Evolutionary conservation across 2,888 invertebrate species (phyloP).

Genomic region (Melanostoma scalare): DNA sequence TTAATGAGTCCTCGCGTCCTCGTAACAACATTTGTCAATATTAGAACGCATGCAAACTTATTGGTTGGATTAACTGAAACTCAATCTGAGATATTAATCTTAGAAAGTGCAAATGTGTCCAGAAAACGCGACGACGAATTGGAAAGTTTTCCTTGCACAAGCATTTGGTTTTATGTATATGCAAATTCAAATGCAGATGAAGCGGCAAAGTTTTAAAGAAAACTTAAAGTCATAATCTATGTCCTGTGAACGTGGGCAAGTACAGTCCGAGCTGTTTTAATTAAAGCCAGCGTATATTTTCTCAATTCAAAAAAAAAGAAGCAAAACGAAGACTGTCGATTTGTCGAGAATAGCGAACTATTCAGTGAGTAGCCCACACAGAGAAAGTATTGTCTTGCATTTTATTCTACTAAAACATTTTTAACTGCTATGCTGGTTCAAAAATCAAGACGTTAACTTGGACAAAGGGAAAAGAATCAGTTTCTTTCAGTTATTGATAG

Average conservation of each 20-base stretch:
- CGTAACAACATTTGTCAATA: slow-evolving; percentile 52
- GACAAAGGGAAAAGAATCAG: no score
- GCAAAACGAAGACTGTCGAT: no score
- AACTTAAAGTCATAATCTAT: background rate
- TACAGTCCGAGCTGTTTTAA: slow-evolving; percentile 10
- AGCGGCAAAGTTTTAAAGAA: background rate
- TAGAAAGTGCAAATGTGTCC: slow-evolving; percentile 69
- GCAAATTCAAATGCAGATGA: slow-evolving; percentile 51
- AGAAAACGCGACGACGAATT: slow-evolving; percentile 61
- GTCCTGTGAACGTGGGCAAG: background rate
- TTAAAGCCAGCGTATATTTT: background rate
- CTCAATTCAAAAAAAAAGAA: background rate
- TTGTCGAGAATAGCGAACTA: no score
- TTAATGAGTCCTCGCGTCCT: slow-evolving; percentile 43
- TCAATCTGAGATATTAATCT: slow-evolving; percentile 59
- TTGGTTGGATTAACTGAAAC: slow-evolving; percentile 21
- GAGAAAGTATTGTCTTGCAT: no score
- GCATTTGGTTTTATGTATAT: slow-evolving; percentile 37
- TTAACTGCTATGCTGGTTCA: no score
- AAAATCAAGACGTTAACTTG: no score
- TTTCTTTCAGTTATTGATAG: no score
- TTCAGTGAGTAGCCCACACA: no score
- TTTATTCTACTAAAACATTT: no score
- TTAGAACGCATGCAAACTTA: slow-evolving; percentile 9
- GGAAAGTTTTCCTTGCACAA: slow-evolving; percentile 56